Percentiles rank a stretch among this genome's conserved stretches.
Conservation (phyloP, 2,888 invertebrate species). For the Drosophila mayaguana region DNA sequence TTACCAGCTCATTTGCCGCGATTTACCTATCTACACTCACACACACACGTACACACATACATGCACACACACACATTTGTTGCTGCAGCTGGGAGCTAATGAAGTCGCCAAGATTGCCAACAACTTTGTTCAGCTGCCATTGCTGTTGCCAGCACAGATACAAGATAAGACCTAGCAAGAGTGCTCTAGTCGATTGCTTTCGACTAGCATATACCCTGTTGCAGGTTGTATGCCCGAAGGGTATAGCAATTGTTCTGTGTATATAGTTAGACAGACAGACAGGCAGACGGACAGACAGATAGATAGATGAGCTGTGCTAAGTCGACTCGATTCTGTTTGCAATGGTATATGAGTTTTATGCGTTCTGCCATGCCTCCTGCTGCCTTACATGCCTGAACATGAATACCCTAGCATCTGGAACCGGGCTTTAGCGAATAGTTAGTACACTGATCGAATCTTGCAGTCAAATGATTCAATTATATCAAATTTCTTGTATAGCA, state of each 20-base stretch:
- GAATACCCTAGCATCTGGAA: no score
- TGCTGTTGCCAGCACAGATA: constrained; percentile 16
- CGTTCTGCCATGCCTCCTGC: no score
- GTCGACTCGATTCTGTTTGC: neutral
- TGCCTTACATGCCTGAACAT: neutral
- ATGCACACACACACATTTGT: neutral
- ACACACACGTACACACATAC: constrained; percentile 7
- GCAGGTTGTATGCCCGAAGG: neutral
- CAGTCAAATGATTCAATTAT: no score
- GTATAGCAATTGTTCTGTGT: neutral
- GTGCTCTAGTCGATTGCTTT: neutral
- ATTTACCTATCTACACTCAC: constrained; percentile 55
- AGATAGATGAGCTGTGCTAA: neutral
- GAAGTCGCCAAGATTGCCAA: constrained; percentile 48
- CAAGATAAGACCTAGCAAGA: neutral
- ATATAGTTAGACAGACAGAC: no score
- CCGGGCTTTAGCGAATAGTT: neutral
- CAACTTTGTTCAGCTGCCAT: constrained; percentile 31
- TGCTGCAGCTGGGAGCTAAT: constrained; percentile 23
- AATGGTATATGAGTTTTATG: neutral
- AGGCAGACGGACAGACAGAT: neutral
- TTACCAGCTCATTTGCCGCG: constrained; percentile 68
- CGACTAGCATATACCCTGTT: neutral
- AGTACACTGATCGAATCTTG: neutral
- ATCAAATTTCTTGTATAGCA: no score